Evolutionary conservation across 1,140 invertebrate species (phyloP).

Genomic region (Heliothis virescens): DNA sequence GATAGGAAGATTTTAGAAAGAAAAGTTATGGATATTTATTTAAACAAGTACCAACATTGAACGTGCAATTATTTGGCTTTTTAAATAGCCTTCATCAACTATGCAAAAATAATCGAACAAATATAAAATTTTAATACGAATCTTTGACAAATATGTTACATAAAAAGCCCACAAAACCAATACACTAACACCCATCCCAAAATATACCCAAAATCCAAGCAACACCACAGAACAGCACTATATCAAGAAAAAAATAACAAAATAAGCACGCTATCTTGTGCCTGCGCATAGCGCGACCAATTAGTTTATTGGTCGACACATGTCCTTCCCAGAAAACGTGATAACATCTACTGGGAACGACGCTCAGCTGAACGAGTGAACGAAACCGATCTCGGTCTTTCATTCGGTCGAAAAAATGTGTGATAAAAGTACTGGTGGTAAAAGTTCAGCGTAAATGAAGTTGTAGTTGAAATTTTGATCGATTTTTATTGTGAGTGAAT

Average conservation of each 20-base stretch:
- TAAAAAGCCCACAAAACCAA: too few relatives aligned
- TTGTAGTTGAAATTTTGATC: too few relatives aligned
- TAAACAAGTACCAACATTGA: too few relatives aligned
- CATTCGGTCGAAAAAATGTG: constrained; percentile 1
- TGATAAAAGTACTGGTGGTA: too few relatives aligned
- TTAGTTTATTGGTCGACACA: constrained; percentile 84
- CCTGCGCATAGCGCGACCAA: constrained; percentile 77
- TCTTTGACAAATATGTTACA: background rate
- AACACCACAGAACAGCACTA: constrained; percentile 15
- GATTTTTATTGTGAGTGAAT: too few relatives aligned
- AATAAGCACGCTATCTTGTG: constrained; percentile 66
- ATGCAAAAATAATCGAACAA: too few relatives aligned
- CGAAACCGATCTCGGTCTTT: background rate
- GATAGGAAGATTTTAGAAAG: too few relatives aligned
- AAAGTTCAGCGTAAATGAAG: too few relatives aligned
- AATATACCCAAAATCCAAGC: background rate
- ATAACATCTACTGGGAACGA: constrained; percentile 68
- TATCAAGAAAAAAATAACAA: constrained; percentile 64
- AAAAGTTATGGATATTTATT: too few relatives aligned
- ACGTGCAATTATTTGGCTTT: too few relatives aligned
- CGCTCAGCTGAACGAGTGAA: constrained; percentile 51
- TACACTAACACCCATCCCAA: background rate
- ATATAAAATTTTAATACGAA: too few relatives aligned
- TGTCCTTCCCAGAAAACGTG: constrained; percentile 81
- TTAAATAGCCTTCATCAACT: too few relatives aligned